Conservation (phyloP, 2,888 invertebrate genomes). For the Drosophila paracracens region DNA sequence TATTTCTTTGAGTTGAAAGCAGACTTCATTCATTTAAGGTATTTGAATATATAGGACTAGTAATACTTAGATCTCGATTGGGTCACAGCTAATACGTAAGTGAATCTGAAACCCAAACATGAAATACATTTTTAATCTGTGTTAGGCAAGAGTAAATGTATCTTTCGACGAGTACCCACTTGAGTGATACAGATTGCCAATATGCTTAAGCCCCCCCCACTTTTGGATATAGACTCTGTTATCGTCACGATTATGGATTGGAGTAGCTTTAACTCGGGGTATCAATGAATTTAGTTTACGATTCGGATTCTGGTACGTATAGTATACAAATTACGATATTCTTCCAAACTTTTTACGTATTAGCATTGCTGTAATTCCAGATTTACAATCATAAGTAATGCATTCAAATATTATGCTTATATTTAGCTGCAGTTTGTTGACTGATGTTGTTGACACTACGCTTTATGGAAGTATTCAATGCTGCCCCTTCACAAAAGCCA, state of each 20-base stretch:
- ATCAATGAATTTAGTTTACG: background rate
- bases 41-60: background rate
- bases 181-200: background rate
- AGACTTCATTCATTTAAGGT: background rate
- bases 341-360: background rate
- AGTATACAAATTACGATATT: background rate
- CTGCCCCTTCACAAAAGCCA: background rate
- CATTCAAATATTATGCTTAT: constrained; percentile 22
- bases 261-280: background rate
- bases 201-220: background rate
- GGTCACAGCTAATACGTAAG: background rate
- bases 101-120: background rate
- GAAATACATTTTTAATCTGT: background rate
- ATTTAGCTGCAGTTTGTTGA: background rate
- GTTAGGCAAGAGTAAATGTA: background rate
- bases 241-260: background rate
- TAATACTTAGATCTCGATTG: background rate
- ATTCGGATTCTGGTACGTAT: background rate
- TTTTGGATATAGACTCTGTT: background rate
- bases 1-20: constrained; percentile 16
- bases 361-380: background rate
- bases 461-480: constrained; percentile 9
- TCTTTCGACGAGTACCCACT: background rate
- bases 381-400: background rate
- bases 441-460: constrained; percentile 29